Conservation (phyloP, 2,113 vertebrate genomes). For the Oreochromis aureus region DNA sequence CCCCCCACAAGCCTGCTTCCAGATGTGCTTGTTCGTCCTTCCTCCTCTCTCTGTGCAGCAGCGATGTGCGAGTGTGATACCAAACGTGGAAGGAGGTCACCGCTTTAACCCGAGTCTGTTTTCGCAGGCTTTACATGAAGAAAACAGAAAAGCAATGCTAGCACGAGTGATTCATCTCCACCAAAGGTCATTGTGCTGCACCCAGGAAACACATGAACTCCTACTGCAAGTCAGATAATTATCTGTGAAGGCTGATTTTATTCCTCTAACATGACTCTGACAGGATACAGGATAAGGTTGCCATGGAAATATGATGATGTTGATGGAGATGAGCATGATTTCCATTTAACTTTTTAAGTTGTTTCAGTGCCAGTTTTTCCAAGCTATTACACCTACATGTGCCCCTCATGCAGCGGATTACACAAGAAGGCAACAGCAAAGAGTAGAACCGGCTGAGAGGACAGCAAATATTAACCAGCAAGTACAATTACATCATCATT, state of each 20-base stretch:
- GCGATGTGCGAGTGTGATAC: slow-evolving; percentile 22
- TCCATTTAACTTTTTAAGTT: not conserved
- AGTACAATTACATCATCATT: not conserved
- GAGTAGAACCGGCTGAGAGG: not conserved
- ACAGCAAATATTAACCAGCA: not conserved
- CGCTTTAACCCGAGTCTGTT: not conserved
- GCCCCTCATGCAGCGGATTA: slow-evolving; percentile 10
- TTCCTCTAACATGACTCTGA: not conserved
- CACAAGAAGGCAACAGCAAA: slow-evolving; percentile 10
- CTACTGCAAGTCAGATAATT: not conserved
- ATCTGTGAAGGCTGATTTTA: not conserved
- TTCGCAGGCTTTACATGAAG: not conserved
- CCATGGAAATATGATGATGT: not conserved
- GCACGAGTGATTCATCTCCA: not conserved
- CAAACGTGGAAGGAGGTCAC: not conserved
- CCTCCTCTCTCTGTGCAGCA: slow-evolving; percentile 20
- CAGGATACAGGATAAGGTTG: not conserved
- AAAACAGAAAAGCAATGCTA: slow-evolving; percentile 46
- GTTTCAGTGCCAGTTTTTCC: slow-evolving; percentile 29
- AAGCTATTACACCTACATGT: slow-evolving; percentile 23
- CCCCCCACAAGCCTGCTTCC: slow-evolving; percentile 21
- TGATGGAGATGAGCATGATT: not conserved
- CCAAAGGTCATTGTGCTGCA: not conserved
- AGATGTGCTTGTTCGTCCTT: not conserved
- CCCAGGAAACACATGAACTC: not conserved